A percentile compares a stretch with the other conserved stretches of the same genome.
These are phyloP conservation scores for Actinostola sp. DNA, from an alignment of 92 coral and sea anemone species.

Conservation along the genomic window DNA sequence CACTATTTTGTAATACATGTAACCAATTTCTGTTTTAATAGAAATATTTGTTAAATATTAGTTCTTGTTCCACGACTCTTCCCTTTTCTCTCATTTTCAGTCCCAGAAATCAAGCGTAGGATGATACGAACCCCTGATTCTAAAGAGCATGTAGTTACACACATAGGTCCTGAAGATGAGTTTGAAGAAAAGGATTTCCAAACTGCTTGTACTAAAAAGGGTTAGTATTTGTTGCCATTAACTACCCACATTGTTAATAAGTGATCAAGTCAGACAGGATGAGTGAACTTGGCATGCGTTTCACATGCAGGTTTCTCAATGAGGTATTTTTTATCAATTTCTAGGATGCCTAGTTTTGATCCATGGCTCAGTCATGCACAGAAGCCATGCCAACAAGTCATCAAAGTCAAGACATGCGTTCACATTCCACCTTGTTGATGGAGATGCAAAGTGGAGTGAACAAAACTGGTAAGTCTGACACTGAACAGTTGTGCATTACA, in stretches of 20 bases:
- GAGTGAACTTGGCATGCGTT: no score
- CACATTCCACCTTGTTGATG: slow-evolving; percentile 90
- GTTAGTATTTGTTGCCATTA: slow-evolving; percentile 39
- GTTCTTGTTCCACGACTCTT: not conserved
- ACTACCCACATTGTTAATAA: no score
- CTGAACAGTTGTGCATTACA: not conserved
- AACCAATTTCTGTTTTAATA: not conserved
- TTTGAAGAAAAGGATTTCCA: slow-evolving; percentile 66
- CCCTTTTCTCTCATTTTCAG: not conserved
- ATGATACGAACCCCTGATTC: slow-evolving; percentile 72
- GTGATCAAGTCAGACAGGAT: no score
- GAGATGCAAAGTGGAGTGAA: slow-evolving; percentile 87
- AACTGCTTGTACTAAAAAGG: slow-evolving; percentile 77
- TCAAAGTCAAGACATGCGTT: slow-evolving; percentile 90
- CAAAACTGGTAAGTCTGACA: slow-evolving; percentile 81
- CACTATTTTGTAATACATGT: no score
- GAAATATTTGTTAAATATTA: not conserved
- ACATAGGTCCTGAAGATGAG: slow-evolving; percentile 43
- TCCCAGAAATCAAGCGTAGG: slow-evolving; percentile 65
- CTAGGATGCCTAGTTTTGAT: slow-evolving; percentile 87
- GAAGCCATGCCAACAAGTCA: slow-evolving; percentile 85
- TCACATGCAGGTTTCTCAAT: no score
- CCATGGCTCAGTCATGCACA: slow-evolving; percentile 92
- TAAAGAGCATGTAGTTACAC: slow-evolving; percentile 30
- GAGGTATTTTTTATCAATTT: not conserved